Percentiles rank a stretch among this genome's conserved stretches.
Evolutionary conservation across 2,888 invertebrate species (phyloP).

Genomic region (Willowsia nigromaculata): DNA sequence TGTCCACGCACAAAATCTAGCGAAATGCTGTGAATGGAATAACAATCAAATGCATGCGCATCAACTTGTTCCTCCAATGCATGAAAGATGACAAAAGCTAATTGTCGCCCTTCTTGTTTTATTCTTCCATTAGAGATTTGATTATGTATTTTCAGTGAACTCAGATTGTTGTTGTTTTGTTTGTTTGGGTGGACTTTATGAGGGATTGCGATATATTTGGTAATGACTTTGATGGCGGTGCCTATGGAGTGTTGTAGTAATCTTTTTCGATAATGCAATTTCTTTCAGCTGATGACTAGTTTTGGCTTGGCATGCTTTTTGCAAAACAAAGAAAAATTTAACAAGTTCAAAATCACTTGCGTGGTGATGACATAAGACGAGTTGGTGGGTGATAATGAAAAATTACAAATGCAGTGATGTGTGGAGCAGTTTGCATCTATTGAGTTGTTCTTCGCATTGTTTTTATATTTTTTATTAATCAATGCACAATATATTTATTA

Average conservation of each 20-base stretch:
- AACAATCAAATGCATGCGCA: neutral
- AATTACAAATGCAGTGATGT: neutral
- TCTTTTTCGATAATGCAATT: neutral
- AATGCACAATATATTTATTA: neutral
- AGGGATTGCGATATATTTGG: slow-evolving; percentile 16
- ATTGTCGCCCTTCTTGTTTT: neutral
- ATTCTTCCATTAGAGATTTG: neutral
- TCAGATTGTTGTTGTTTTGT: neutral
- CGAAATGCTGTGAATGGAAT: neutral
- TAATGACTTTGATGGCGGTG: slow-evolving; percentile 15
- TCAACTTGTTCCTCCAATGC: neutral
- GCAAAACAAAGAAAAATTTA: neutral
- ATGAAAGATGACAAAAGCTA: neutral
- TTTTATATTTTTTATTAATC: neutral
- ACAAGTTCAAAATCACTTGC: neutral
- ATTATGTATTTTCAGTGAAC: neutral
- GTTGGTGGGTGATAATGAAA: neutral
- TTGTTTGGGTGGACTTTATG: neutral
- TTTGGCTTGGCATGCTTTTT: neutral
- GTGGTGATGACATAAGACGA: neutral
- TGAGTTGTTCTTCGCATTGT: neutral
- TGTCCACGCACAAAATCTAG: slow-evolving; percentile 15
- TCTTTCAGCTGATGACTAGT: neutral
- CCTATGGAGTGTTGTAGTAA: neutral
- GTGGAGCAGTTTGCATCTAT: neutral